Percentiles rank a stretch among this genome's conserved stretches.
These are phyloP conservation scores for Hemiprocne comata DNA, from an alignment of 2,113 vertebrate species.

Conservation along the genomic window DNA sequence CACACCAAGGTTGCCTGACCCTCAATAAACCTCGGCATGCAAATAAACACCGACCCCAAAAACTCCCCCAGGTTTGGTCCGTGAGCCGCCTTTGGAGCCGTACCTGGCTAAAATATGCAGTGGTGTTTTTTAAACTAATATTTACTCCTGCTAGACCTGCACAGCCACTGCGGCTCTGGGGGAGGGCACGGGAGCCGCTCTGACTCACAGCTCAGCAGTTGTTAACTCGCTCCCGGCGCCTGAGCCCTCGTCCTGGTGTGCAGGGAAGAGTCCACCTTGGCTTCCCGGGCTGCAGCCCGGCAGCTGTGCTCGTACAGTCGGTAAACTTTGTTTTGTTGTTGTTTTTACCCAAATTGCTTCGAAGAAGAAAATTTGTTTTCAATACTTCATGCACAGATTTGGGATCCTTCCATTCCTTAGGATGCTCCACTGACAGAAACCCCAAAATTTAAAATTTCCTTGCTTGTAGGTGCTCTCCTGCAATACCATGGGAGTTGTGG, in stretches of 20 bases:
- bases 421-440: neutral
- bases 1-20: neutral
- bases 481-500: neutral
- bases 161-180: conserved; percentile 23
- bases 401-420: neutral
- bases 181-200: conserved; percentile 8
- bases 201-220: conserved; percentile 36
- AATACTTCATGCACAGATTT: rapidly evolving
- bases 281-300: neutral
- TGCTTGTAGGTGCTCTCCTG: neutral
- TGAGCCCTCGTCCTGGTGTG: neutral
- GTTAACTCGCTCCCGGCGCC: neutral
- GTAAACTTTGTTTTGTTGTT: neutral
- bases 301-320: neutral
- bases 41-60: neutral
- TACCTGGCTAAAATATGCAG: conserved; percentile 21
- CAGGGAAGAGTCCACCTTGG: neutral
- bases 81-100: neutral
- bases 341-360: neutral
- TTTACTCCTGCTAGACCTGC: conserved; percentile 63
- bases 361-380: neutral
- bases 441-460: neutral
- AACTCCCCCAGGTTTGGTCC: neutral
- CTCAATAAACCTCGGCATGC: neutral
- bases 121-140: conserved; percentile 55